Conservation (phyloP, 2,888 invertebrate species). For the Agonopterix alstromeriana region DNA sequence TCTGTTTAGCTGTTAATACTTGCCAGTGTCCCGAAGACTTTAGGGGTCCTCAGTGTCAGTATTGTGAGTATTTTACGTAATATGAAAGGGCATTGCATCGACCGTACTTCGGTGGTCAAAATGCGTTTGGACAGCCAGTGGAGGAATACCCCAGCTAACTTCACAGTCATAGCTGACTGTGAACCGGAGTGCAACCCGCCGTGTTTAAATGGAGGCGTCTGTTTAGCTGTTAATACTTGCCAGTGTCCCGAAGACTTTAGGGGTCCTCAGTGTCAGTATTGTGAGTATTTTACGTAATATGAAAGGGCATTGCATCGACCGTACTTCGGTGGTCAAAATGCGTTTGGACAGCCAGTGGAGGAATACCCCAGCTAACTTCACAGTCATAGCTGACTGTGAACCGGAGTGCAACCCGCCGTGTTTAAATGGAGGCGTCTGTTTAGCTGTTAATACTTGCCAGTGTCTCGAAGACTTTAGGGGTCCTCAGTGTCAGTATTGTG, state of each 20-base stretch:
- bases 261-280: conserved; percentile 84
- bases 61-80: conserved; percentile 43
- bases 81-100: conserved; percentile 54
- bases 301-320: conserved; percentile 71
- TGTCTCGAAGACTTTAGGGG: conserved; percentile 84
- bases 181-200: conserved; percentile 79
- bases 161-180: conserved; percentile 82
- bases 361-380: conserved; percentile 79
- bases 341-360: conserved; percentile 82
- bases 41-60: conserved; percentile 85
- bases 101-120: conserved; percentile 81
- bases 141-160: conserved; percentile 80
- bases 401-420: conserved; percentile 83
- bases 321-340: conserved; percentile 80
- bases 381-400: conserved; percentile 81
- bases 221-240: conserved; percentile 85
- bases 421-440: conserved; percentile 88
- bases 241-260: conserved; percentile 84
- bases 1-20: conserved; percentile 84
- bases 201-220: conserved; percentile 90
- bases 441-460: conserved; percentile 85
- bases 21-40: conserved; percentile 87
- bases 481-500: conserved; percentile 82
- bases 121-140: conserved; percentile 82
- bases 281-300: conserved; percentile 29